Evolutionary conservation across 2,113 vertebrate genomes (phyloP).

Genomic region (Laticauda laticaudata): DNA sequence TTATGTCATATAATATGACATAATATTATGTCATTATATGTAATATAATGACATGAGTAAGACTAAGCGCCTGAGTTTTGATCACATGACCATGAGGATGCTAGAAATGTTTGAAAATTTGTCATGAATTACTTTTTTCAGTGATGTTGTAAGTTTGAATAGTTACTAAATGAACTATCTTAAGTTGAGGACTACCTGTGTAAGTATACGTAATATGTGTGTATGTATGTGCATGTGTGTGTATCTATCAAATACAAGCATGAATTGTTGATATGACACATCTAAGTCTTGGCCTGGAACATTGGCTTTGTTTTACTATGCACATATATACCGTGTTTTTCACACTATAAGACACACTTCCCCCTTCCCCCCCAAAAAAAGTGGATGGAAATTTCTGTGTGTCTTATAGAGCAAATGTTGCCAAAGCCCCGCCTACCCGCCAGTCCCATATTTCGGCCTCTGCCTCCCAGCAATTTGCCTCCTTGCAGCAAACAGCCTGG

Average conservation of each 20-base stretch:
- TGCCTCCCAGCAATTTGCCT: too few relatives aligned
- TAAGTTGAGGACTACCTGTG: background rate
- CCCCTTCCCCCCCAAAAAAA: too few relatives aligned
- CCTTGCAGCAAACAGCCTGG: too few relatives aligned
- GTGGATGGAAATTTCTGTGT: too few relatives aligned
- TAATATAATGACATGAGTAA: too few relatives aligned
- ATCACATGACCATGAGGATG: background rate
- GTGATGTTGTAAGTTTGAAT: background rate
- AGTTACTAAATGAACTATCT: background rate
- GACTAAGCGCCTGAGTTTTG: background rate
- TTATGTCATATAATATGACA: too few relatives aligned
- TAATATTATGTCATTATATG: too few relatives aligned
- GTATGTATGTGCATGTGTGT: background rate
- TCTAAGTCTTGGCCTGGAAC: background rate
- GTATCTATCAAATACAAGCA: background rate
- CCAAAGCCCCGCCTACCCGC: too few relatives aligned
- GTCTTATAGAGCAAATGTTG: too few relatives aligned
- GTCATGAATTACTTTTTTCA: background rate
- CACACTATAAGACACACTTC: too few relatives aligned
- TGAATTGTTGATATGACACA: background rate
- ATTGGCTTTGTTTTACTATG: background rate
- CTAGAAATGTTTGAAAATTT: background rate
- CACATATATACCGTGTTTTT: too few relatives aligned
- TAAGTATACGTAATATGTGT: background rate
- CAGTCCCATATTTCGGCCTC: too few relatives aligned